Evolutionary conservation across 2,888 invertebrate species (phyloP).

Genomic region (Netelia fuscicornis): DNA sequence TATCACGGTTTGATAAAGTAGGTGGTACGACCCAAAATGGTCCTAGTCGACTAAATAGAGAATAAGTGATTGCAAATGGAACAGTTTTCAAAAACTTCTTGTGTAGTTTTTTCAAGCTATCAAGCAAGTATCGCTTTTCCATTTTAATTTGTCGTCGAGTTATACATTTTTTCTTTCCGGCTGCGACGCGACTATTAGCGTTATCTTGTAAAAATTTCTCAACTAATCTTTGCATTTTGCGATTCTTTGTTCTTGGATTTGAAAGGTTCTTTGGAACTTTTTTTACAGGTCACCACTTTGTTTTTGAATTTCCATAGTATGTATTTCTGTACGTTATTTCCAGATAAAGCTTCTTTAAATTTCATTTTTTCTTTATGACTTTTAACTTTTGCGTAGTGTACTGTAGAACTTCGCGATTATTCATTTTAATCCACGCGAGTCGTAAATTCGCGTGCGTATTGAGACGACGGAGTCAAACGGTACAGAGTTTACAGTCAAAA

Average conservation of each 20-base stretch:
- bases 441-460: too few species aligned
- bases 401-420: too few species aligned
- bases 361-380: neutral
- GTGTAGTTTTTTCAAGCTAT: constrained; percentile 61
- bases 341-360: neutral
- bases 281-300: constrained; percentile 17
- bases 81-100: constrained; percentile 60
- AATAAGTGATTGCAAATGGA: constrained; percentile 1
- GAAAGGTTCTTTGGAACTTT: neutral
- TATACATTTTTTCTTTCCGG: constrained; percentile 59
- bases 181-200: constrained; percentile 56
- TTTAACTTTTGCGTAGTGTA: neutral
- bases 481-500: too few species aligned
- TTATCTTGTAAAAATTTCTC: constrained; percentile 58
- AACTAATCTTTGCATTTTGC: constrained; percentile 19
- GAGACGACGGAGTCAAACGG: too few species aligned
- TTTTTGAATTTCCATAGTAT: constrained; percentile 5
- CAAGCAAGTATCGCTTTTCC: constrained; percentile 47
- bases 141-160: constrained; percentile 53
- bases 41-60: neutral
- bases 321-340: neutral
- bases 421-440: too few species aligned
- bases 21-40: too few species aligned
- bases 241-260: constrained; percentile 12
- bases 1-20: neutral